phyloP scores from a whole-genome alignment of 35 echinoderm and acorn worm species.

The Ophiothrix spiculata region DNA sequence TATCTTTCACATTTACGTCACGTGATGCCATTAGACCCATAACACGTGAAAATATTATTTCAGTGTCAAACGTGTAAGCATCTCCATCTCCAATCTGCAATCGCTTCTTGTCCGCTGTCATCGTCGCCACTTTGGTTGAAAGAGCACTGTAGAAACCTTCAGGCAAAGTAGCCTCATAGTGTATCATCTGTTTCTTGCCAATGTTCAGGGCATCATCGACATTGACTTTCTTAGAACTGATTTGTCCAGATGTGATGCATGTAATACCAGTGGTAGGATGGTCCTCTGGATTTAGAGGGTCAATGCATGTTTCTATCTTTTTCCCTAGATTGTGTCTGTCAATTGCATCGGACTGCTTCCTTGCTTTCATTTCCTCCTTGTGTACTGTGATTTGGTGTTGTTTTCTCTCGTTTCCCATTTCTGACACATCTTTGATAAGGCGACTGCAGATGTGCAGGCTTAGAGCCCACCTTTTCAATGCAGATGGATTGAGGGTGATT shows the following conservation, averaged over 20 bases:
- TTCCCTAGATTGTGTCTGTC: conserved; percentile 22
- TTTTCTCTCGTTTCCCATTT: too few species aligned
- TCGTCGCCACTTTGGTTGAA: neutral
- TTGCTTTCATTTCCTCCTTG: conserved; percentile 21
- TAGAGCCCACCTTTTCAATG: conserved; percentile 38
- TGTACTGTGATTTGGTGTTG: neutral
- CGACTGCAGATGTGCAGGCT: conserved; percentile 29
- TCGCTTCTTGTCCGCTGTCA: neutral
- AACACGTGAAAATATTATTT: neutral
- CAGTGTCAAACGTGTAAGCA: neutral
- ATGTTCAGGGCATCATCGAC: too few species aligned
- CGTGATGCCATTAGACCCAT: neutral
- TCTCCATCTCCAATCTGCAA: neutral
- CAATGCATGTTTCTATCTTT: conserved; percentile 43
- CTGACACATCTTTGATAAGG: neutral
- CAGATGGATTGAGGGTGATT: conserved; percentile 40
- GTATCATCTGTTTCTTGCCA: too few species aligned
- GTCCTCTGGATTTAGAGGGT: conserved; percentile 22
- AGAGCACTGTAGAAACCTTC: neutral
- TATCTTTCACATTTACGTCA: neutral
- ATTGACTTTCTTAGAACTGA: too few species aligned
- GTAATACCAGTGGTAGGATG: conserved; percentile 42
- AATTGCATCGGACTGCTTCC: too few species aligned
- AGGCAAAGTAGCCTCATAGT: too few species aligned
- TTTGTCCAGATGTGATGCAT: too few species aligned